phyloP scores from a whole-genome alignment of 2,113 vertebrate genomes.

The Ctenodactylus gundi region DNA sequence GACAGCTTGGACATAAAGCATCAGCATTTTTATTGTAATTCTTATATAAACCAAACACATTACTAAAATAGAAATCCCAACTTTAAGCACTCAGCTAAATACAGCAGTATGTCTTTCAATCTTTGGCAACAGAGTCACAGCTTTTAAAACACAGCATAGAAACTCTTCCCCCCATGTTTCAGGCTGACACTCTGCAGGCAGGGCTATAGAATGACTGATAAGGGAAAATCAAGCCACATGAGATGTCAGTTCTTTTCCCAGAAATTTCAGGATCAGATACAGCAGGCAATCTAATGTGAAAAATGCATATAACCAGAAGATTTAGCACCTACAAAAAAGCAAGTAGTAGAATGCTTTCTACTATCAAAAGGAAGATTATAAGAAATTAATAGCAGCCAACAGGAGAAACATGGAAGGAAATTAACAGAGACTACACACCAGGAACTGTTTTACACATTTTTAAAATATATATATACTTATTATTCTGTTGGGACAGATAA shows the following conservation, averaged over 20 bases:
- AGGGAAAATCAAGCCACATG: neutral
- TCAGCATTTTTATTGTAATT: slow-evolving; percentile 68
- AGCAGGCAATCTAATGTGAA: neutral
- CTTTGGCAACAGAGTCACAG: slow-evolving; percentile 22
- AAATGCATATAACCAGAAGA: neutral
- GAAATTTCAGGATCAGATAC: slow-evolving; percentile 1
- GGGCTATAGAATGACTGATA: neutral
- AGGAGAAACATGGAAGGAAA: neutral
- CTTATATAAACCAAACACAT: slow-evolving; percentile 51
- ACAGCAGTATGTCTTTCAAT: neutral
- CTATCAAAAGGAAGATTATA: neutral
- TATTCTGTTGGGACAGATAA: neutral
- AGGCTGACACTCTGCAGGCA: neutral
- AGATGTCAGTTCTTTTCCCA: neutral
- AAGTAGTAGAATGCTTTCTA: neutral
- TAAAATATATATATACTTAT: neutral
- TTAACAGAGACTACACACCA: neutral
- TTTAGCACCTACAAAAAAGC: neutral
- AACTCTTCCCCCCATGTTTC: neutral
- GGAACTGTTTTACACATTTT: neutral
- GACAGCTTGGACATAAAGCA: slow-evolving; percentile 57
- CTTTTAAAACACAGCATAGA: slow-evolving; percentile 27
- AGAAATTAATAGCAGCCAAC: neutral
- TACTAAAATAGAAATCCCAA: slow-evolving; percentile 64
- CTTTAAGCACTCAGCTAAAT: slow-evolving; percentile 40